These are phyloP conservation scores for Phylloscopus trochilus DNA, from an alignment of 2,113 vertebrate genomes.

Conservation along the genomic window DNA sequence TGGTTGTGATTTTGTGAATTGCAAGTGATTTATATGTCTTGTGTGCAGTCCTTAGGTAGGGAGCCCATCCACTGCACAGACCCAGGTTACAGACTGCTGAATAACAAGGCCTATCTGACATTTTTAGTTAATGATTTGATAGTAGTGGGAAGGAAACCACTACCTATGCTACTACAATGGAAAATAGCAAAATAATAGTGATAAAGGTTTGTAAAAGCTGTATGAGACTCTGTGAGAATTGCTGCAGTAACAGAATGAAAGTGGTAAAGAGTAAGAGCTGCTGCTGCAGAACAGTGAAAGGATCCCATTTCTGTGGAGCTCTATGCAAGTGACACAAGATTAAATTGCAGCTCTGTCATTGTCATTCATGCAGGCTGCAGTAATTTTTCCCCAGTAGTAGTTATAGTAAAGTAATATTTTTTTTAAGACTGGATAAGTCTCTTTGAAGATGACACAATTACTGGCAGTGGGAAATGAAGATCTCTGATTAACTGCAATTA, in stretches of 20 bases:
- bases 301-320: slow-evolving; percentile 36
- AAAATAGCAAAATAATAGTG: slow-evolving; percentile 16
- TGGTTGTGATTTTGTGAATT: not conserved
- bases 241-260: slow-evolving; percentile 4
- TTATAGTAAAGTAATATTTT: slow-evolving; percentile 14
- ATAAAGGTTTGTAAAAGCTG: slow-evolving; percentile 15
- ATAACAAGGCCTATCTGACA: not conserved
- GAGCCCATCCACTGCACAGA: not conserved
- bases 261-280: not conserved
- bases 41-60: not conserved
- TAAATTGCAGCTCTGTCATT: slow-evolving; percentile 37
- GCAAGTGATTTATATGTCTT: not conserved
- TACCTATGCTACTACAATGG: not conserved
- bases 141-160: not conserved
- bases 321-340: not conserved
- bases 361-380: slow-evolving; percentile 38
- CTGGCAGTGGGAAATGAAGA: not conserved
- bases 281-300: not conserved
- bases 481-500: slow-evolving; percentile 15
- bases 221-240: not conserved
- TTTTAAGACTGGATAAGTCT: not conserved
- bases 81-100: not conserved
- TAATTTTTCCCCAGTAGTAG: slow-evolving; percentile 27
- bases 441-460: slow-evolving; percentile 13
- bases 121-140: slow-evolving; percentile 12